Evolutionary conservation across 2,113 vertebrate species (phyloP).

Genomic region (Cyanoramphus novaezelandiae): DNA sequence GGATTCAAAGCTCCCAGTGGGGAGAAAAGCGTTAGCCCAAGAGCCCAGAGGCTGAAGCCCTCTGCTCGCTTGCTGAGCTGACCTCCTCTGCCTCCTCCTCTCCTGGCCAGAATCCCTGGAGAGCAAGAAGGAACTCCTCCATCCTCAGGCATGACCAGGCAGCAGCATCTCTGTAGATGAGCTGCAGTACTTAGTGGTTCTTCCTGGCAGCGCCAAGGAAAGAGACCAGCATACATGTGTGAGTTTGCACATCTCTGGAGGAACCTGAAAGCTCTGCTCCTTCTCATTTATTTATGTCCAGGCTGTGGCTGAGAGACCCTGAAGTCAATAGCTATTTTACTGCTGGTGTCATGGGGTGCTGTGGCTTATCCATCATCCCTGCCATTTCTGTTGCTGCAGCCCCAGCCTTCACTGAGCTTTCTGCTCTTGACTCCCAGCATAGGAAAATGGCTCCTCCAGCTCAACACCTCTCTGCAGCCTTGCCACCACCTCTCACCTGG

Average conservation of each 20-base stretch:
- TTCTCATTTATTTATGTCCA: not conserved
- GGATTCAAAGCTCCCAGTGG: not conserved
- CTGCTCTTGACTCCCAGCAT: fast-evolving
- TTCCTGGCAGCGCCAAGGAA: not conserved
- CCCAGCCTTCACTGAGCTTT: not conserved
- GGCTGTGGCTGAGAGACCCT: not conserved
- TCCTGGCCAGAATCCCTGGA: not conserved
- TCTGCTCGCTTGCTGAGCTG: not conserved
- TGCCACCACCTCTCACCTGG: not conserved
- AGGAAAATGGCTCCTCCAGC: not conserved
- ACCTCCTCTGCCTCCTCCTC: not conserved
- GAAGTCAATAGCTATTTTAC: not conserved
- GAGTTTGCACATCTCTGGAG: not conserved
- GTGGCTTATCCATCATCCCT: not conserved
- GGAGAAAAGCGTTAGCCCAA: not conserved
- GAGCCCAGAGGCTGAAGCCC: not conserved
- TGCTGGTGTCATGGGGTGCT: not conserved
- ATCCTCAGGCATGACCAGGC: not conserved
- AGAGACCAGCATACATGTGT: fast-evolving
- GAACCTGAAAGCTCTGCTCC: not conserved
- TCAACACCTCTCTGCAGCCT: fast-evolving
- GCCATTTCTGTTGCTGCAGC: not conserved
- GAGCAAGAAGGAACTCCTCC: not conserved
- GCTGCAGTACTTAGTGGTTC: fast-evolving
- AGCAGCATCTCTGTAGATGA: fast-evolving